Conservation (phyloP, 1,140 invertebrate genomes). For the Lucilia cuprina region DNA sequence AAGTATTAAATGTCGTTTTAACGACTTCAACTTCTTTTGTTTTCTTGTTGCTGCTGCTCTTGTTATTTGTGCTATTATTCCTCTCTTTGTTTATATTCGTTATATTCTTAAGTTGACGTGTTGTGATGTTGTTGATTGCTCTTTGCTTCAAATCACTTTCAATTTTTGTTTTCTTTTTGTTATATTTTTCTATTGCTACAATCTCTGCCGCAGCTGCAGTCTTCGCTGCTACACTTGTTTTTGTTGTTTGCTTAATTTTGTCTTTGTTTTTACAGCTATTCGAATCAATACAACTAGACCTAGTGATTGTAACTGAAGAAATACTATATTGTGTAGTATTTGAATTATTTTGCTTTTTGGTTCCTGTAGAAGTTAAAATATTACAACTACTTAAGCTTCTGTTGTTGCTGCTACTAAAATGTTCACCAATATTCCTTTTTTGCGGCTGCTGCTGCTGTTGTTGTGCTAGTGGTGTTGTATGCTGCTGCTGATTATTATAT, state of each 20-base stretch:
- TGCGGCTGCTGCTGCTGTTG: background rate
- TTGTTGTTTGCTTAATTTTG: background rate
- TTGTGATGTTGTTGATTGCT: slow-evolving; percentile 18
- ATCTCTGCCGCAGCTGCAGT: background rate
- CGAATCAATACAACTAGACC: background rate
- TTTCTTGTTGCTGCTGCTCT: slow-evolving; percentile 14
- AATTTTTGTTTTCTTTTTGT: background rate
- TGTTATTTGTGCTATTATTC: slow-evolving; percentile 33
- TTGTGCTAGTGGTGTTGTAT: background rate
- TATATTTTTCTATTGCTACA: background rate
- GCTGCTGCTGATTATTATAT: background rate
- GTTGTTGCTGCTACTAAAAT: background rate
- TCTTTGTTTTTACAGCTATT: background rate
- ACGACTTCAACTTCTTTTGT: background rate
- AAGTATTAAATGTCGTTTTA: background rate
- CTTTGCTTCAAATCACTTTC: background rate
- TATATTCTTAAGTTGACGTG: slow-evolving; percentile 21
- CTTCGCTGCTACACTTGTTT: no score
- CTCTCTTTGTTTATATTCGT: slow-evolving; percentile 36
- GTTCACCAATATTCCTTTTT: background rate
- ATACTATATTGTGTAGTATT: background rate
- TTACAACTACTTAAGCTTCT: background rate
- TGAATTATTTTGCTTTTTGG: background rate
- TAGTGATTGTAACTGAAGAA: no score
- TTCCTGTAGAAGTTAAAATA: background rate